Evolutionary conservation across 2,797 vertebrate species (phyloP).

Genomic region (Neomorphus geoffroyi): DNA sequence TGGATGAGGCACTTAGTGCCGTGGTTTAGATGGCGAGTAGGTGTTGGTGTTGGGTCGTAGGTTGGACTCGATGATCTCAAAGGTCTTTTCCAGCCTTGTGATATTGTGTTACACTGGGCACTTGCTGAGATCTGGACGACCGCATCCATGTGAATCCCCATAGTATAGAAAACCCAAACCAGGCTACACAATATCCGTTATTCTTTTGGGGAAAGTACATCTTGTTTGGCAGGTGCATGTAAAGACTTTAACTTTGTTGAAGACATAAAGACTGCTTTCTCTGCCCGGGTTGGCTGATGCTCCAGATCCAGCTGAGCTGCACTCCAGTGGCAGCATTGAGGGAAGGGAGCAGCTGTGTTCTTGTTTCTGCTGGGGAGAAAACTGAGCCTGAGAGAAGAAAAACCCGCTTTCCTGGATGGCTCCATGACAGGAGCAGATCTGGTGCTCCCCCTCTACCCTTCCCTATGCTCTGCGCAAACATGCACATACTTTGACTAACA

Average conservation of each 20-base stretch:
- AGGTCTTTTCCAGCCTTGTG: no score
- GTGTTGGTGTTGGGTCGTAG: no score
- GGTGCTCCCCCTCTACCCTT: background rate
- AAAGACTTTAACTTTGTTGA: background rate
- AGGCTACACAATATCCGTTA: background rate
- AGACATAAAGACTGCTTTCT: background rate
- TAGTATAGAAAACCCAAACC: background rate
- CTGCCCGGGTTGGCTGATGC: background rate
- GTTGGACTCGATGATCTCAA: no score
- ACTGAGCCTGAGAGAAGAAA: background rate
- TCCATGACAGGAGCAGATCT: background rate
- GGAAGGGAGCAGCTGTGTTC: background rate
- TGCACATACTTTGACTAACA: no score
- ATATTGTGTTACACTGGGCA: accelerated
- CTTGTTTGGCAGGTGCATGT: background rate
- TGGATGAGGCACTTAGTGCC: no score
- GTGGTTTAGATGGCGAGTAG: no score
- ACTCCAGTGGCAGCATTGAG: background rate
- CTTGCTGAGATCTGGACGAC: accelerated
- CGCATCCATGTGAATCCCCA: background rate
- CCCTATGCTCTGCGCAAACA: no score
- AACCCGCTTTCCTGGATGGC: background rate
- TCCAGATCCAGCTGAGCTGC: background rate
- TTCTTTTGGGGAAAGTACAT: background rate
- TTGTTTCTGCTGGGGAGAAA: background rate